Percentiles rank a stretch among this genome's conserved stretches.
phyloP scores from a whole-genome alignment of 1,140 invertebrate genomes.

The Drosophila littoralis region DNA sequence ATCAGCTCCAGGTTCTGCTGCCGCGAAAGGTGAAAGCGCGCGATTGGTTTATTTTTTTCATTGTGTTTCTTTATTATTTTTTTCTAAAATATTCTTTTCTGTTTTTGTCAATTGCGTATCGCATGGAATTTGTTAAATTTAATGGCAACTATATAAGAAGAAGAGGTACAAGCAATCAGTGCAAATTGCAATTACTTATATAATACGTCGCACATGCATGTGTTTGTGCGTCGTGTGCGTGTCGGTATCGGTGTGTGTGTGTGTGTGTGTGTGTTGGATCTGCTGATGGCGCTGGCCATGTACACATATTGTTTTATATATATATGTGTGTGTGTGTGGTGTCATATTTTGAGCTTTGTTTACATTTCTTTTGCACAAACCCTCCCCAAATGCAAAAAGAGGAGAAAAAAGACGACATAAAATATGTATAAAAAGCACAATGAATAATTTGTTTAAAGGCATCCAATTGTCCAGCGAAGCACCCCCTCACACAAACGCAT shows the following conservation, averaged over 20 bases:
- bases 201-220: slow-evolving; percentile 50
- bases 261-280: slow-evolving; percentile 19
- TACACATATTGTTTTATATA: slow-evolving; percentile 7
- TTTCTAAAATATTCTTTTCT: slow-evolving; percentile 14
- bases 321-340: slow-evolving; percentile 28
- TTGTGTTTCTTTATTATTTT: slow-evolving; percentile 26
- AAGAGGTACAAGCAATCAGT: slow-evolving; percentile 45
- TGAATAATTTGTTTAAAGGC: slow-evolving; percentile 75
- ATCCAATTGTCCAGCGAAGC: slow-evolving; percentile 48
- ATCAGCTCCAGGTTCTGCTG: slow-evolving; percentile 49
- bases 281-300: slow-evolving; percentile 17
- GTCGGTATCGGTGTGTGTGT: slow-evolving; percentile 20
- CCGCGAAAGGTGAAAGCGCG: slow-evolving; percentile 75
- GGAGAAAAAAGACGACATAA: slow-evolving; percentile 25
- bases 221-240: slow-evolving; percentile 30
- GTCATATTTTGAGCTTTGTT: slow-evolving; percentile 71
- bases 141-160: slow-evolving; percentile 13
- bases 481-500: neutral
- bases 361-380: slow-evolving; percentile 73
- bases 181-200: slow-evolving; percentile 78
- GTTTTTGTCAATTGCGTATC: slow-evolving; percentile 20
- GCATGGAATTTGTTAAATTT: slow-evolving; percentile 23
- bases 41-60: slow-evolving; percentile 37
- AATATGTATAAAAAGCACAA: slow-evolving; percentile 25
- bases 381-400: slow-evolving; percentile 17